These are phyloP conservation scores for Megalops atlanticus DNA, from an alignment of 2,113 vertebrate species.

Conservation along the genomic window DNA sequence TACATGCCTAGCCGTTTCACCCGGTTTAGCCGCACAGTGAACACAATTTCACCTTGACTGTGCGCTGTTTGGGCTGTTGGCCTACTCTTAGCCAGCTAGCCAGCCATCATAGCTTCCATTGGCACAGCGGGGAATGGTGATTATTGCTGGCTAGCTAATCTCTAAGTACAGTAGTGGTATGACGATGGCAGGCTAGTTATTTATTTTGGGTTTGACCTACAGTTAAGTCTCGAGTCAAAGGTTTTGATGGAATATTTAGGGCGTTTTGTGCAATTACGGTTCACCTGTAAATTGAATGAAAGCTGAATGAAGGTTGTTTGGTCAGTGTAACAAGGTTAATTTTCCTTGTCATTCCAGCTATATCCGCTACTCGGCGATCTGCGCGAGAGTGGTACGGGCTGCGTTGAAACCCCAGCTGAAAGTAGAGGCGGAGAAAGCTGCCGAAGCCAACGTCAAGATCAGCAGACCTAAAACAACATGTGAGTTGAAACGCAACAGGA, in stretches of 20 bases:
- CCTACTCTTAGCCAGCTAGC: background rate
- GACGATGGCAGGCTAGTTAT: too few species aligned
- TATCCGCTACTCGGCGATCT: constrained; percentile 91
- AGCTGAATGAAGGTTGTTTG: background rate
- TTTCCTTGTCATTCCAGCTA: constrained; percentile 68
- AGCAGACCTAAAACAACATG: constrained; percentile 74
- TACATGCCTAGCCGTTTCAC: too few species aligned
- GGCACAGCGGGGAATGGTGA: too few species aligned
- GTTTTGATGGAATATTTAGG: background rate
- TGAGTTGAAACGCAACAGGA: constrained; percentile 57
- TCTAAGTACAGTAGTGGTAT: too few species aligned
- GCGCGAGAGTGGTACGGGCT: constrained; percentile 81
- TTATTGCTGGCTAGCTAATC: too few species aligned
- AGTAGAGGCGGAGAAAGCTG: constrained; percentile 72
- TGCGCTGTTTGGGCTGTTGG: background rate
- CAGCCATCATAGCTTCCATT: background rate
- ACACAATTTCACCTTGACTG: background rate
- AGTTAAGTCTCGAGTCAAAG: background rate
- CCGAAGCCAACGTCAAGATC: constrained; percentile 76
- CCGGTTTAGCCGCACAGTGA: background rate
- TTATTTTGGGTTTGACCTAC: too few species aligned
- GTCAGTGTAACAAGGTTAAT: background rate
- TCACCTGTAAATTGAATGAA: background rate
- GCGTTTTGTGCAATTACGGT: too few species aligned
- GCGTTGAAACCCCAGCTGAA: constrained; percentile 84